A percentile compares a stretch with the other conserved stretches of the same genome.
phyloP scores from a whole-genome alignment of 1,140 invertebrate genomes.

The Ectropis grisescens region DNA sequence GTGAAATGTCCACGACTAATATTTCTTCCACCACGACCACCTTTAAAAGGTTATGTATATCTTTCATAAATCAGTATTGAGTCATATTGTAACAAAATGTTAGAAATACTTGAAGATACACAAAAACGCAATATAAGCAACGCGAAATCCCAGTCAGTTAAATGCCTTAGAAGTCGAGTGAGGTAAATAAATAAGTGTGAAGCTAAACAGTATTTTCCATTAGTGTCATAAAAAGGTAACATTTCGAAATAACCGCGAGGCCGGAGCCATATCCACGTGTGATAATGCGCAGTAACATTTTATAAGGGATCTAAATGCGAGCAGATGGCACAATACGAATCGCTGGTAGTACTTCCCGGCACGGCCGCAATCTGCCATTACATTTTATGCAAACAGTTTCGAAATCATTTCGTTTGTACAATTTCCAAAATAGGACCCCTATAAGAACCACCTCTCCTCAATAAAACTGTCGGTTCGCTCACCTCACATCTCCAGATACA shows the following conservation, averaged over 20 bases:
- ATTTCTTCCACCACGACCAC: too few relatives aligned
- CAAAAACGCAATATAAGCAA: too few relatives aligned
- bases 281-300: slow-evolving; percentile 63
- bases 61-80: too few relatives aligned
- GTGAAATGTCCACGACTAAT: too few relatives aligned
- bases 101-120: too few relatives aligned
- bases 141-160: too few relatives aligned
- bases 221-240: slow-evolving; percentile 56
- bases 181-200: slow-evolving; percentile 31
- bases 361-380: slow-evolving; percentile 54
- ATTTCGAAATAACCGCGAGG: slow-evolving; percentile 46
- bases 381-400: slow-evolving; percentile 33
- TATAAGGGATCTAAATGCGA: slow-evolving; percentile 63
- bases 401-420: slow-evolving; percentile 26
- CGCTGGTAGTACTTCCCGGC: slow-evolving; percentile 37
- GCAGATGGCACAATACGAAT: slow-evolving; percentile 60
- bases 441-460: too few relatives aligned
- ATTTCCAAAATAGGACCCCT: slow-evolving; percentile 20
- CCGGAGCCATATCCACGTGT: slow-evolving; percentile 45
- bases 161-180: slow-evolving; percentile 12
- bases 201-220: slow-evolving; percentile 56
- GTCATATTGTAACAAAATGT: too few relatives aligned
- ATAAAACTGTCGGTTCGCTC: too few relatives aligned
- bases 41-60: too few relatives aligned
- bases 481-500: too few relatives aligned